phyloP scores from a whole-genome alignment of 2,888 invertebrate genomes.

The Xylota sylvarum region DNA sequence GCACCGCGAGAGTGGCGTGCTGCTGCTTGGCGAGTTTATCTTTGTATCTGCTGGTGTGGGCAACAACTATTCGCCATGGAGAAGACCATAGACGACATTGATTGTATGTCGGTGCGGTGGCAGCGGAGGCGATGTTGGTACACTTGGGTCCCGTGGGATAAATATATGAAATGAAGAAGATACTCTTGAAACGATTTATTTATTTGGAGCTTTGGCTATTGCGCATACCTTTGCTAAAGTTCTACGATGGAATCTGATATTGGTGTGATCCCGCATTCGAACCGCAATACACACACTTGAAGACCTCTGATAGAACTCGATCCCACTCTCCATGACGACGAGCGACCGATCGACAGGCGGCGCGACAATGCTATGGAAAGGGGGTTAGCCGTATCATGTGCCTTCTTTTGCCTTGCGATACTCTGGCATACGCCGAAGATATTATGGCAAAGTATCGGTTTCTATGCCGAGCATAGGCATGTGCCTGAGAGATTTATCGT shows the following conservation, averaged over 20 bases:
- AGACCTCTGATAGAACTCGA: slow-evolving; percentile 53
- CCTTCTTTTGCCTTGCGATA: slow-evolving; percentile 46
- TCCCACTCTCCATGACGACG: slow-evolving; percentile 2
- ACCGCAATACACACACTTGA: slow-evolving; percentile 66
- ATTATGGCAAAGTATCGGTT: slow-evolving; percentile 63
- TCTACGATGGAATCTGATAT: slow-evolving; percentile 66
- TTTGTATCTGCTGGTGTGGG: slow-evolving; percentile 47
- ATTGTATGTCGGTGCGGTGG: slow-evolving; percentile 16
- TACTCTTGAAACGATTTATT: slow-evolving; percentile 64
- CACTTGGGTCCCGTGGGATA: slow-evolving; percentile 71
- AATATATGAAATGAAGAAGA: slow-evolving; percentile 69
- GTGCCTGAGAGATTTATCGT: slow-evolving; percentile 76
- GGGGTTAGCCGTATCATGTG: slow-evolving; percentile 38
- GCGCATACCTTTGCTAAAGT: slow-evolving; percentile 58
- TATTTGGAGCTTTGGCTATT: slow-evolving; percentile 70
- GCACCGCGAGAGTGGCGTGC: slow-evolving; percentile 68
- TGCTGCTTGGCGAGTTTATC: slow-evolving; percentile 41
- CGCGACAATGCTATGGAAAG: slow-evolving; percentile 7
- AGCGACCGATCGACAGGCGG: too few species aligned
- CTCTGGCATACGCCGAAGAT: slow-evolving; percentile 73
- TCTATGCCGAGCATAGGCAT: slow-evolving; percentile 64
- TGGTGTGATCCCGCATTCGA: slow-evolving; percentile 69
- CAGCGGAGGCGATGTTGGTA: not conserved
- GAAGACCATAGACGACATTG: slow-evolving; percentile 7
- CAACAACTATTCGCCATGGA: slow-evolving; percentile 3